phyloP scores from a whole-genome alignment of 1,140 invertebrate genomes.

The Zaprionus tsacasi region DNA sequence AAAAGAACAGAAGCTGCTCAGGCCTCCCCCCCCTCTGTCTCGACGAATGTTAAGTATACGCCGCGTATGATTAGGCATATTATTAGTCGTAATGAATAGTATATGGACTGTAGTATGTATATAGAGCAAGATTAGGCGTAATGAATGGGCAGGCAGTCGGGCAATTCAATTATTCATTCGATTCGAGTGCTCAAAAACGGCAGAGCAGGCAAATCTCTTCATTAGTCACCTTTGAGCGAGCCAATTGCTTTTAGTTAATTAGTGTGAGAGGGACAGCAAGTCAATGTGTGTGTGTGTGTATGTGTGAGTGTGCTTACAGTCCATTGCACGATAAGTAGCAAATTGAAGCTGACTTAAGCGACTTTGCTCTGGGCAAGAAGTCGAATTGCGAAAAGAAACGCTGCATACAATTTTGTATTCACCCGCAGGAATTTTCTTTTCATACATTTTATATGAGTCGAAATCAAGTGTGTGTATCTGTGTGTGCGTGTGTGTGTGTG shows the following conservation, averaged over 20 bases:
- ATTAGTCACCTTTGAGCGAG: constrained; percentile 15
- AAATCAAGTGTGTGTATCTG: neutral
- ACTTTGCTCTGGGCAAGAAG: neutral
- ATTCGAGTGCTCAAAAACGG: constrained; percentile 40
- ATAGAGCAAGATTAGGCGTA: neutral
- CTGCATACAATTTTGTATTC: constrained; percentile 6
- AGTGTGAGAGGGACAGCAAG: neutral
- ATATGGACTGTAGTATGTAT: neutral
- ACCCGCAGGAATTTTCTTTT: neutral
- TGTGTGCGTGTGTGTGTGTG: constrained; percentile 6
- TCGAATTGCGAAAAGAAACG: neutral
- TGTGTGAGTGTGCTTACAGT: neutral
- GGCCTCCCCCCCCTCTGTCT: neutral
- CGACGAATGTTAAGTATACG: neutral
- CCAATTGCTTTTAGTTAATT: constrained; percentile 26
- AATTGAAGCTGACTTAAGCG: neutral
- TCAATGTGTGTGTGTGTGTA: neutral
- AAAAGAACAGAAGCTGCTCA: constrained; percentile 29
- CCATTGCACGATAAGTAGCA: neutral
- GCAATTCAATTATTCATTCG: constrained; percentile 52
- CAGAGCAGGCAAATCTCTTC: constrained; percentile 20
- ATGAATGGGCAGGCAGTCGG: neutral
- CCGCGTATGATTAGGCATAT: constrained; percentile 6
- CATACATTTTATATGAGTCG: constrained; percentile 3
- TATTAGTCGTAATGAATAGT: constrained; percentile 6